Percentiles rank a stretch among this genome's conserved stretches.
These are phyloP conservation scores for Cossypha polioptera DNA, from an alignment of 2,797 vertebrate species.

Conservation along the genomic window DNA sequence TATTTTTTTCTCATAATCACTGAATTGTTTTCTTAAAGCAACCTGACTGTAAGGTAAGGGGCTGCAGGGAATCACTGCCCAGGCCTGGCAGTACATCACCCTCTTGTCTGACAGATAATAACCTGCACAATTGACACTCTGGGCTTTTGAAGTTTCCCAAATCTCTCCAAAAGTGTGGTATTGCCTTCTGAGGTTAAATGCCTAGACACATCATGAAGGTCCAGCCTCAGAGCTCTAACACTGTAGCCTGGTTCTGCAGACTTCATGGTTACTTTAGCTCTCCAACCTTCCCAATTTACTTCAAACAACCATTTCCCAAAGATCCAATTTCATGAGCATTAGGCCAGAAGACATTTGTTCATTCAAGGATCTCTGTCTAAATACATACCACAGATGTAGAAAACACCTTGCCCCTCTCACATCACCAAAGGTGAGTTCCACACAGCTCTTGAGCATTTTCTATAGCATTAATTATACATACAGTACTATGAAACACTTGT, in stretches of 20 bases:
- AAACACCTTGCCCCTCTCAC: not conserved
- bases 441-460: not conserved
- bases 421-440: not conserved
- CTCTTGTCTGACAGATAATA: not conserved
- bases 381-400: fast-evolving
- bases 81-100: not conserved
- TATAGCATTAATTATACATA: not conserved
- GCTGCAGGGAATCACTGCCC: not conserved
- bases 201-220: not conserved
- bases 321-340: not conserved
- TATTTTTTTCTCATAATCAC: not conserved
- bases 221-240: not conserved
- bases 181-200: not conserved
- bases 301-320: not conserved
- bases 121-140: not conserved
- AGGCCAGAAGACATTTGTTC: not conserved
- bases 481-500: not conserved
- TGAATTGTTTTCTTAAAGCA: not conserved
- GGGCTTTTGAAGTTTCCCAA: not conserved
- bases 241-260: not conserved
- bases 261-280: not conserved
- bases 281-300: not conserved
- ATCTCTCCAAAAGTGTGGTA: not conserved
- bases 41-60: not conserved
- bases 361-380: not conserved